Evolutionary conservation across 1,140 invertebrate species (phyloP), one percentile per base, ranked within the genome.

Genomic region (Sarcophaga peregrina): DNA sequence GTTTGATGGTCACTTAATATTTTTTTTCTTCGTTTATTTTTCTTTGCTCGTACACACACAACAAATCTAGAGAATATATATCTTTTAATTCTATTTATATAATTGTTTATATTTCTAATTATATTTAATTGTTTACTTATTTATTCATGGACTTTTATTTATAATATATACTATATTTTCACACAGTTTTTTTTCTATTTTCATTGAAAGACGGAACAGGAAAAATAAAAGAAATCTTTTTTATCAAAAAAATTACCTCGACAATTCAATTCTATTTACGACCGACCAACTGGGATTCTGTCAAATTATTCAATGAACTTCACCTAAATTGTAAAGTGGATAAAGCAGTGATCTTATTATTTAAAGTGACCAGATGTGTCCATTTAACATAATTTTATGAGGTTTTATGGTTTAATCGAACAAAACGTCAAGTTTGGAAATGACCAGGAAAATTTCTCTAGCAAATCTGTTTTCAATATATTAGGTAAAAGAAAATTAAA

Each of bases 121-220:
- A 50, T 52, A 75, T 37, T 81, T 62, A 81, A 50, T 50, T 50
- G 45, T 47, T 50, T 50, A 47, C 11, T 76, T 17, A 0, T 68
- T 37, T 37, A 15, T 58, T 46, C 54, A 78, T 50, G 75, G 75
- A 78, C 75, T 78, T 78, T 78, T 78, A 52, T 50, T 76, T 76
- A 17, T 76, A 48, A n/a, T 48, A 76, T 17, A 76, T 25, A 58
- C n/a, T 68, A 20, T 68, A 25, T 68, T 20, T 68, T 68, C 20
- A 20, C 5, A n/a, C 5, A 68, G 20, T 68, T 68, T 20, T 6
- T 25, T 25, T 25, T 20, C 20, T 68, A 10, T 20, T 17, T 68
- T 68, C 62, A 20, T 25, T 68, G 0, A 68, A 58, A 68, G 9
- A 8, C 62, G 62, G 62, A 68, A 68, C 4, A 68, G 17, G n/a